Base-by-base conservation (phyloP, 2,888 invertebrate genomes). In the Merodon equestris region DNA sequence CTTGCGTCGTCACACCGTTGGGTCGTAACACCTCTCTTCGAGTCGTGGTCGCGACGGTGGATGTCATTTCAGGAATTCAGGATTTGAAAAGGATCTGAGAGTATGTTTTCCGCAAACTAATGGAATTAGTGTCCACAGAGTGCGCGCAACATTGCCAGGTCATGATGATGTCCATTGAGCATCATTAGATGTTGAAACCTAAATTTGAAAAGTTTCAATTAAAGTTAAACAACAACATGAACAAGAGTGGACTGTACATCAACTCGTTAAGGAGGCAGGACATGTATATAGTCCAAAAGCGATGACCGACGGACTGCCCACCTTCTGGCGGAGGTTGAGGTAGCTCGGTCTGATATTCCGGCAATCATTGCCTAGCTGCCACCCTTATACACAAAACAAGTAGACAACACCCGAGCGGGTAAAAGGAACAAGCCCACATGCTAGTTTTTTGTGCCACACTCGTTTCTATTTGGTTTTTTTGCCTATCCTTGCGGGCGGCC, bases 41-140 rank as follows among this genome's bases (percentile, higher is more conserved):
- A 4, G 7, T 7, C 42, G 42, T 47, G 47, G 27, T 36, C 27
- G 27, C 10, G n/a, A 12, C 17, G 27, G 9, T 14, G 64, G 38
- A 76, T 72, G 72, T 72, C 72, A 76, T 71, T 76, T 61, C 48
- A 76, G 71, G 64, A 71, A 66, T 72, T 66, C 76, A 76, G 64
- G 66, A 72, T 72, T 72, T 56, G 60, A 72, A 72, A 48, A 54
- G 60, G 19, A 71, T 64, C 57, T 58, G 64, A 60, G 58, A 60
- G 42, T 60, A 54, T 58, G 36, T n/a, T 10, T 9, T 40, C 10
- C 10, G 60, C 72, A 66, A 60, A 66, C 66, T 76, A 76, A 76
- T 76, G 76, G 72, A 72, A 76, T n/a, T n/a, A n/a, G n/a, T n/a
- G n/a, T 27, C 27, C 27, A 27, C 27, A 2, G 27, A 27, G 3